These are phyloP conservation scores for Pocillopora grandis DNA, from an alignment of 92 coral and sea anemone species.

Conservation along the genomic window DNA sequence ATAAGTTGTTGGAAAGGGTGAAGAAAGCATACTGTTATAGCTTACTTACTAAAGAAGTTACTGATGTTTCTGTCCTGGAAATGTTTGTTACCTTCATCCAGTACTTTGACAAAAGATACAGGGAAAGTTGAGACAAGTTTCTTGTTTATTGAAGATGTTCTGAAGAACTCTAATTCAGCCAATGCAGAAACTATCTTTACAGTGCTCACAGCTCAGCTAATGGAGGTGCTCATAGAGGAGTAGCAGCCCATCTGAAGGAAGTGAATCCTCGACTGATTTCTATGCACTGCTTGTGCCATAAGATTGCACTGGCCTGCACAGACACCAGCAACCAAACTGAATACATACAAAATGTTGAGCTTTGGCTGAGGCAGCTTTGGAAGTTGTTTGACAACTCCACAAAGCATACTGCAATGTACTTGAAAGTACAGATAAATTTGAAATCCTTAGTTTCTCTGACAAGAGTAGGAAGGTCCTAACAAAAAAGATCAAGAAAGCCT, in stretches of 20 bases:
- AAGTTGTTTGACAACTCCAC: constrained; percentile 44
- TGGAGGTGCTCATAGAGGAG: constrained; percentile 32
- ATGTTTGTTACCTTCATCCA: constrained; percentile 35
- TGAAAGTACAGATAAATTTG: constrained; percentile 43
- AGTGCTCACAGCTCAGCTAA: constrained; percentile 22
- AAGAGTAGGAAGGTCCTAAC: constrained; percentile 40
- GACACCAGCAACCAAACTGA: constrained; percentile 27
- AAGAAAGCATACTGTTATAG: constrained; percentile 49
- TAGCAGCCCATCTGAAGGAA: constrained; percentile 32
- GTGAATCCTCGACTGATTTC: constrained; percentile 20
- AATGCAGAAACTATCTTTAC: constrained; percentile 35
- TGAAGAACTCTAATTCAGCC: constrained; percentile 26
- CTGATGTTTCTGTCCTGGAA: constrained; percentile 37
- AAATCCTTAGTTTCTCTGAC: constrained; percentile 44
- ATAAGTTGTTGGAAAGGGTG: constrained; percentile 32
- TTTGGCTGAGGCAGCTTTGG: constrained; percentile 50
- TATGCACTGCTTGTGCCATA: constrained; percentile 44
- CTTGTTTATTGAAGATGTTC: constrained; percentile 27
- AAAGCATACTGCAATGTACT: constrained; percentile 46
- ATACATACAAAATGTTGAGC: constrained; percentile 48
- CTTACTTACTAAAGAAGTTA: constrained; percentile 46
- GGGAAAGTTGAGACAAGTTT: constrained; percentile 34
- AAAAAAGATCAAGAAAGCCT: constrained; percentile 40
- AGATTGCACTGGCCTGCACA: constrained; percentile 51
- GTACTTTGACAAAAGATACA: constrained; percentile 19